Base-by-base conservation (phyloP, 2,888 invertebrate genomes). In the Elegia similella region DNA sequence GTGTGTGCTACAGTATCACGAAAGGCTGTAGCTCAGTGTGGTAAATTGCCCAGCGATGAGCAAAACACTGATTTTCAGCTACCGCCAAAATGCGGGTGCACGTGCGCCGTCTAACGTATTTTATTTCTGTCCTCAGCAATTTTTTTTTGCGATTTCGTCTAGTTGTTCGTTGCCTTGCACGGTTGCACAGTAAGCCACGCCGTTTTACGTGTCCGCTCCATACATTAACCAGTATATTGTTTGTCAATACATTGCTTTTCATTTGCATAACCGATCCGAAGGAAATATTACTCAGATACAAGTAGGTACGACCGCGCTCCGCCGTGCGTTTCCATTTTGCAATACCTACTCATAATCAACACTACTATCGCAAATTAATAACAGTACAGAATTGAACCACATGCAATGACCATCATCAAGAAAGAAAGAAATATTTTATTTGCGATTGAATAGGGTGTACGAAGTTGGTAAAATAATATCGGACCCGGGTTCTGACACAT, bases 221-320 rank as follows among this genome's bases (percentile, higher is more conserved):
- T 85, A 82, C 75, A 81, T 83, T 84, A 76, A 75, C 78, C 74
- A 78, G 76, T 84, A 84, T 84, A 86, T 84, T 84, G 82, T 86
- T 82, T 82, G 84, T 82, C 80, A 82, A 81, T 84, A 76, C 65
- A 64, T 64, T 62, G 68, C 75, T 86, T 88, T 87, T 85, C 75
- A 86, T 88, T 88, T 86, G 80, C 88, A 86, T 88, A 85, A 82
- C 75, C 78, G 67, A 78, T 67, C 66, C 68, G 68, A 70, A 78
- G 85, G 80, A 84, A 83, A 82, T 78, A 80, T 80, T 80, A 75
- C 67, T 71, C 75, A 76, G 68, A 70, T 73, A 72, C 72, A 74
- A 23, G 23, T 23, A 23, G 23, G 76, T 77, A 73, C 73, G 72
- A 72, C 68, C 75, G 72, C 73, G 71, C 67, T 68, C 66, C 66